These are phyloP conservation scores for Brachyistius frenatus DNA, from an alignment of 2,113 vertebrate genomes.

Conservation along the genomic window DNA sequence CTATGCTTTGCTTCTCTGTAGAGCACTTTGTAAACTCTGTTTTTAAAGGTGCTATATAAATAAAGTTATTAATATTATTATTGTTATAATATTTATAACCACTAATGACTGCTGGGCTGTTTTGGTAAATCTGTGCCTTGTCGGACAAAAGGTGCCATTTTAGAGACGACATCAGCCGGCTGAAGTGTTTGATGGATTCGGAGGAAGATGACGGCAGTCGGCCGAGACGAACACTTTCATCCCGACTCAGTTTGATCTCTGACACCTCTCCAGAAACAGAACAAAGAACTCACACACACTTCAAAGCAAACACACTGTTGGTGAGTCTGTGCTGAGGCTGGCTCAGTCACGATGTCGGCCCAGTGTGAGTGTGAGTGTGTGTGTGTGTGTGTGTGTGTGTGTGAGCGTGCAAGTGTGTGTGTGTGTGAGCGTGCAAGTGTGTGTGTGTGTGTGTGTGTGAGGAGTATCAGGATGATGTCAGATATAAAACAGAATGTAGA, in stretches of 20 bases:
- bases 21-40: too few relatives aligned
- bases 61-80: neutral
- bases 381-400: neutral
- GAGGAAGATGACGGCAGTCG: conserved; percentile 2
- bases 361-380: neutral
- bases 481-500: conserved; percentile 7
- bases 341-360: conserved; percentile 44
- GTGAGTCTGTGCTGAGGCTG: conserved; percentile 26
- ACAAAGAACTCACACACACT: conserved; percentile 18
- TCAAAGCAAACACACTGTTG: conserved; percentile 27
- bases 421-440: conserved; percentile 6
- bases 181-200: conserved; percentile 17
- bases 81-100: too few relatives aligned
- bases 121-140: neutral
- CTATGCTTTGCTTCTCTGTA: too few relatives aligned
- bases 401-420: conserved; percentile 1
- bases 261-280: conserved; percentile 18
- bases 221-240: conserved; percentile 32
- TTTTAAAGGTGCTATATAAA: too few relatives aligned
- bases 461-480: conserved; percentile 15
- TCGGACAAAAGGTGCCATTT: conserved; percentile 14
- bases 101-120: too few relatives aligned
- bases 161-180: conserved; percentile 4
- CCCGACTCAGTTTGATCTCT: conserved; percentile 41
- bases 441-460: conserved; percentile 3